These are phyloP conservation scores for Oophaga pumilio DNA, from an alignment of 2,113 vertebrate species.

Conservation along the genomic window DNA sequence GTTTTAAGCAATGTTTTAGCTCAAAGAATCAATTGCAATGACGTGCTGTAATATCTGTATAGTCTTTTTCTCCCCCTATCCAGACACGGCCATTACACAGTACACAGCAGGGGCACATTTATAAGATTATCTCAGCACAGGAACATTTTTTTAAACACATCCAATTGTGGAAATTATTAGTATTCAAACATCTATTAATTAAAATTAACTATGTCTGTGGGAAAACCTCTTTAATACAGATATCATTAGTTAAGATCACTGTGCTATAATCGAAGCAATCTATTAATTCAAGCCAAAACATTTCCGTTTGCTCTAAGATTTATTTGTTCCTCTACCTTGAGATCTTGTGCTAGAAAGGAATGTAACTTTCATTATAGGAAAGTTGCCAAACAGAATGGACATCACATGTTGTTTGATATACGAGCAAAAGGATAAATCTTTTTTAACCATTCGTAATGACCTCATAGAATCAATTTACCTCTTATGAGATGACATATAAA, in stretches of 20 bases:
- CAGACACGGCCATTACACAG: too few relatives aligned
- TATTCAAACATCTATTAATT: too few relatives aligned
- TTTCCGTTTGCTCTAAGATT: constrained; percentile 13
- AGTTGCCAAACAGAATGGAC: constrained; percentile 9
- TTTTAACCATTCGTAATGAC: not conserved
- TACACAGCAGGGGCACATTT: too few relatives aligned
- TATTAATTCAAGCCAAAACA: constrained; percentile 26
- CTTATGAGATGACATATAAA: not conserved
- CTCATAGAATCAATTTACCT: not conserved
- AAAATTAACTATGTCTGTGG: too few relatives aligned
- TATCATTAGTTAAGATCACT: constrained; percentile 3
- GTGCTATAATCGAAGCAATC: not conserved
- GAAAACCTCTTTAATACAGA: not conserved
- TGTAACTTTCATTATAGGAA: not conserved
- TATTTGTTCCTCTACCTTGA: constrained; percentile 8
- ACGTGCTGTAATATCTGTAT: too few relatives aligned
- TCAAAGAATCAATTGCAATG: too few relatives aligned
- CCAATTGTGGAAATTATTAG: too few relatives aligned
- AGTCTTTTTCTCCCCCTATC: too few relatives aligned
- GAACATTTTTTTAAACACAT: too few relatives aligned
- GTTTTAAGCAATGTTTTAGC: too few relatives aligned
- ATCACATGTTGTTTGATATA: not conserved
- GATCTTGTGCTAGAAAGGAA: constrained; percentile 4
- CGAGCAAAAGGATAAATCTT: not conserved
- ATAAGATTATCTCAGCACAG: too few relatives aligned